Evolutionary conservation across 1,140 invertebrate species (phyloP).

Genomic region (Chironomus striatipennis): DNA sequence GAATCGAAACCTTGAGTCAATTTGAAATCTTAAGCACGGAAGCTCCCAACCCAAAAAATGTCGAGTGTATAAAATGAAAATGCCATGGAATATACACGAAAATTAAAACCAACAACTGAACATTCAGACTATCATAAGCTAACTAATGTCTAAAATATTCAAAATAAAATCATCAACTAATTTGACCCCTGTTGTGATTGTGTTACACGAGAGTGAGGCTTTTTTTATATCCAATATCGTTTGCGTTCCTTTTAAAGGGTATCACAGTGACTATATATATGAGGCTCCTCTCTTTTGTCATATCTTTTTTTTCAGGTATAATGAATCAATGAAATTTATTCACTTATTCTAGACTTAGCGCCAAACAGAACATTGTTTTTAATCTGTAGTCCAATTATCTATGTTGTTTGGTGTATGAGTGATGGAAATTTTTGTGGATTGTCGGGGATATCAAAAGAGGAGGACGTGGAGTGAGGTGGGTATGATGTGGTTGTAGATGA

Average conservation of each 20-base stretch:
- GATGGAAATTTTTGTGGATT: not conserved
- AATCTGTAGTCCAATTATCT: not conserved
- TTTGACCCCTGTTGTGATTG: not conserved
- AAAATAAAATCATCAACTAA: slow-evolving; percentile 24
- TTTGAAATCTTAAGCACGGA: too few species aligned
- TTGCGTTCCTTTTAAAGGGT: not conserved
- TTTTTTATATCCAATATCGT: not conserved
- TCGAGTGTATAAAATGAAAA: not conserved
- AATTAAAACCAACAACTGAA: slow-evolving; percentile 13
- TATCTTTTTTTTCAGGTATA: too few species aligned
- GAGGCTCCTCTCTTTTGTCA: not conserved
- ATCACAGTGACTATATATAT: not conserved
- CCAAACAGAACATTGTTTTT: not conserved
- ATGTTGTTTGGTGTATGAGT: not conserved
- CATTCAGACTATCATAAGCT: not conserved
- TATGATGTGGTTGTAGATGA: too few species aligned
- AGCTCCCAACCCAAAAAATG: not conserved
- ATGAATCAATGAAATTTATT: not conserved
- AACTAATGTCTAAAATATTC: slow-evolving; percentile 17
- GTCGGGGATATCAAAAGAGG: too few species aligned
- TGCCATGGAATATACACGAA: not conserved
- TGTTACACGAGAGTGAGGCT: not conserved
- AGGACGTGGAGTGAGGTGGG: too few species aligned
- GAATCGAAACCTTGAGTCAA: too few species aligned
- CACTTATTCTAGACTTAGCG: not conserved